Percentiles rank a stretch among this genome's conserved stretches.
Evolutionary conservation across 2,888 invertebrate genomes (phyloP).

Genomic region (Craniophora ligustri): DNA sequence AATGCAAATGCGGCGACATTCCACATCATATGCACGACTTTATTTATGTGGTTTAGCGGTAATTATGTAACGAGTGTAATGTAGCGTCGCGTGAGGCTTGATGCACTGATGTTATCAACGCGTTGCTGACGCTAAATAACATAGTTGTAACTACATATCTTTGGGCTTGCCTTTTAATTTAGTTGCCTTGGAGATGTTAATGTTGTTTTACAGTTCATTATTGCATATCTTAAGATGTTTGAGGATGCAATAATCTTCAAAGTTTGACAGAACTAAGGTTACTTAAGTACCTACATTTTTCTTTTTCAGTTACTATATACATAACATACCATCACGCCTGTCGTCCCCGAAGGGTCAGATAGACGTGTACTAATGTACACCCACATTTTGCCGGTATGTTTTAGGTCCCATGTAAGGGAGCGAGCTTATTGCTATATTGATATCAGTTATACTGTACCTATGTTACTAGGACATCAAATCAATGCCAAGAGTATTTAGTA

Average conservation of each 20-base stretch:
- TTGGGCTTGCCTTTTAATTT: conserved; percentile 35
- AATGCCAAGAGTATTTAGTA: conserved; percentile 47
- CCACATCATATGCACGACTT: conserved; percentile 34
- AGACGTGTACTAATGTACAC: no score
- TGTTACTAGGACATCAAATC: conserved; percentile 48
- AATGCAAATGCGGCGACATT: conserved; percentile 47
- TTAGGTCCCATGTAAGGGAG: no score
- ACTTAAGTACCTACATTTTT: no score
- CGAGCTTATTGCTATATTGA: no score
- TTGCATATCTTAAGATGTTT: background rate
- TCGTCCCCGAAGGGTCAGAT: no score
- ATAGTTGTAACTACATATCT: conserved; percentile 35
- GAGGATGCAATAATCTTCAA: no score
- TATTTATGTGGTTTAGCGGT: conserved; percentile 46
- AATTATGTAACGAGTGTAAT: conserved; percentile 48
- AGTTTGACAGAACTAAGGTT: no score
- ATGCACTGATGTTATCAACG: conserved; percentile 44
- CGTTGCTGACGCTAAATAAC: conserved; percentile 29
- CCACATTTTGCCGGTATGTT: no score
- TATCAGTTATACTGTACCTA: no score
- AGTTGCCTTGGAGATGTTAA: conserved; percentile 1
- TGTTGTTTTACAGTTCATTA: background rate
- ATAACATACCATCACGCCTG: no score
- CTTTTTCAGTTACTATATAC: no score
- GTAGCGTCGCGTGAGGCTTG: conserved; percentile 35